These are phyloP conservation scores for Drosophila siamana DNA, from an alignment of 2,888 invertebrate species.

Conservation along the genomic window DNA sequence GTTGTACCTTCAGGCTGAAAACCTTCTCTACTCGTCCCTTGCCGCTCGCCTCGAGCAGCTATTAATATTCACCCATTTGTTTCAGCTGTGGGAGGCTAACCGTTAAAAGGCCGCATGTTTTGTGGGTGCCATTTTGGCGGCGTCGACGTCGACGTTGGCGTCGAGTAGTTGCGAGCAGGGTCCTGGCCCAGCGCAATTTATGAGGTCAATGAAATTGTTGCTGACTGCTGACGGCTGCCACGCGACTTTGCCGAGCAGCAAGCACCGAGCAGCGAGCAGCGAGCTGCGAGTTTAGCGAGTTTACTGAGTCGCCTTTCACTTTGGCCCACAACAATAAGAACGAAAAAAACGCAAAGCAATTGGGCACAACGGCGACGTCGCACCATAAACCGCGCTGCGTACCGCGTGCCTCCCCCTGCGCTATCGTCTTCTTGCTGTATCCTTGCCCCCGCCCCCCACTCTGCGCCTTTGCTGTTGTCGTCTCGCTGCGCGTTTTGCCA, in stretches of 20 bases:
- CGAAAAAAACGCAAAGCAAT: conserved; percentile 45
- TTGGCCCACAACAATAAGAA: conserved; percentile 8
- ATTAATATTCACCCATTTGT: conserved; percentile 58
- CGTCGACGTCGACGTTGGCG: too few species aligned
- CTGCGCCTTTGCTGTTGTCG: not conserved
- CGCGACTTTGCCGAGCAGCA: conserved; percentile 5
- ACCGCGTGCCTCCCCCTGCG: too few species aligned
- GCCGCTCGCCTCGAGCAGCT: conserved; percentile 32
- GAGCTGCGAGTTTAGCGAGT: too few species aligned
- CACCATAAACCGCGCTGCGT: conserved; percentile 39
- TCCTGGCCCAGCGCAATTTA: conserved; percentile 60
- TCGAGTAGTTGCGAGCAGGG: conserved; percentile 20
- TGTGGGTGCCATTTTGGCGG: conserved; percentile 61
- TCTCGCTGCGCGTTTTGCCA: conserved; percentile 37
- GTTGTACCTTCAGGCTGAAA: not conserved
- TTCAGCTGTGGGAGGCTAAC: conserved; percentile 26
- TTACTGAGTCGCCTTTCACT: conserved; percentile 12
- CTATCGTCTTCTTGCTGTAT: too few species aligned
- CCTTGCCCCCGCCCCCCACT: too few species aligned
- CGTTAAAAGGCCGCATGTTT: conserved; percentile 56
- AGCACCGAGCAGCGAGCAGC: not conserved
- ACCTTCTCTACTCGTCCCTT: not conserved
- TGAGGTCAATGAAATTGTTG: conserved; percentile 77
- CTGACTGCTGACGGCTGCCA: conserved; percentile 43
- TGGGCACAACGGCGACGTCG: conserved; percentile 71